Conservation (phyloP, 2,797 vertebrate genomes). For the Otolemur crassicaudatus region DNA sequence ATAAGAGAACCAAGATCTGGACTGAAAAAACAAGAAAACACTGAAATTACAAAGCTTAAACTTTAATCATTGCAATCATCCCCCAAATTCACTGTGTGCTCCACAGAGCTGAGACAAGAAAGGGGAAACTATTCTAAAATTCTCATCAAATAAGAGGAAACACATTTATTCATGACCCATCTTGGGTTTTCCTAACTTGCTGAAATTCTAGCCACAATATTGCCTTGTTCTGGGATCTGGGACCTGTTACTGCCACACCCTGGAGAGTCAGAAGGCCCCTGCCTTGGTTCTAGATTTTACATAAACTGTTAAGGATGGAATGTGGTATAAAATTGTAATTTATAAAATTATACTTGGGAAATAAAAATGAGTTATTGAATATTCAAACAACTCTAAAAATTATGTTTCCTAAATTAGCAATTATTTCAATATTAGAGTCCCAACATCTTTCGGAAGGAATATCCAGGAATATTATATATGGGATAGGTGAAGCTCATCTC, state of each 20-base stretch:
- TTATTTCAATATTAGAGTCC: neutral
- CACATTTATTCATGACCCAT: neutral
- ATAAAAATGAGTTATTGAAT: conserved; percentile 5
- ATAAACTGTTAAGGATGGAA: neutral
- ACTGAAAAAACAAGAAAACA: neutral
- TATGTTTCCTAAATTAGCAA: neutral
- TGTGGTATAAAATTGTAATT: neutral
- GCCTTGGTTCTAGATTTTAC: neutral
- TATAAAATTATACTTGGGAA: neutral
- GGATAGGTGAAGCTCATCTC: neutral
- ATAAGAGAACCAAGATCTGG: neutral
- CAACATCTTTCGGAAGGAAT: neutral
- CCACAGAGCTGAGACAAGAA: too few species aligned
- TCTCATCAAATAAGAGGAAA: neutral
- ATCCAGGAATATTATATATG: neutral
- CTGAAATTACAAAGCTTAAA: neutral
- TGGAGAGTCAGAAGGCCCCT: neutral
- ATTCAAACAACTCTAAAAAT: neutral
- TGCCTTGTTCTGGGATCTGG: neutral
- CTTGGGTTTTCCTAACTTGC: neutral
- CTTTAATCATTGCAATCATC: neutral
- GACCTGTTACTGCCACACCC: neutral
- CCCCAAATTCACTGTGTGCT: neutral
- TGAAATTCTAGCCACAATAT: neutral
- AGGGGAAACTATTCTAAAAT: neutral